These are phyloP conservation scores for Thereva nobilitata DNA, from an alignment of 2,888 invertebrate genomes.

Conservation along the genomic window DNA sequence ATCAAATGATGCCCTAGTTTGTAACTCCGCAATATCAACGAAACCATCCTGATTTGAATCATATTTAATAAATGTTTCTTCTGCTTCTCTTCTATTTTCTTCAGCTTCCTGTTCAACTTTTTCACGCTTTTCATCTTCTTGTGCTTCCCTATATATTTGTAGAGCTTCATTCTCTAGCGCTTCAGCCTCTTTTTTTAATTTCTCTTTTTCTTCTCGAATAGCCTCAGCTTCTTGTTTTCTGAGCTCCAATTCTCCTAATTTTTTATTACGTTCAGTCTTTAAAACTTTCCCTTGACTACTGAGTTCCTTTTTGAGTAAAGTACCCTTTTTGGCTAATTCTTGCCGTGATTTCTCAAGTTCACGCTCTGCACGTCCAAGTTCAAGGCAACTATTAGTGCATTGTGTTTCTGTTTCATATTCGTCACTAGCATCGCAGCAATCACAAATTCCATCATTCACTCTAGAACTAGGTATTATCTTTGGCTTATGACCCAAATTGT, in stretches of 20 bases:
- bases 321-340: constrained; percentile 79
- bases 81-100: constrained; percentile 66
- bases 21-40: constrained; percentile 70
- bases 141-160: constrained; percentile 73
- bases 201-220: constrained; percentile 76
- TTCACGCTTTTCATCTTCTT: constrained; percentile 66
- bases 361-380: constrained; percentile 76
- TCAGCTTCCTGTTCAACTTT: constrained; percentile 65
- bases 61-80: constrained; percentile 73
- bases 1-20: constrained; percentile 79
- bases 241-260: constrained; percentile 70
- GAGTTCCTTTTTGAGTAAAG: constrained; percentile 72
- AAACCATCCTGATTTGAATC: constrained; percentile 82
- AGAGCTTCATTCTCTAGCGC: constrained; percentile 74
- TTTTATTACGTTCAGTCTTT: constrained; percentile 72
- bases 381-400: constrained; percentile 80
- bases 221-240: constrained; percentile 78
- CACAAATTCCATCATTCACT: constrained; percentile 95
- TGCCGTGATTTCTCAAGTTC: constrained; percentile 72
- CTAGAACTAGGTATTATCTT: constrained; percentile 81
- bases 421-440: constrained; percentile 90
- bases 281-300: constrained; percentile 75
- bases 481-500: constrained; percentile 78
- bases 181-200: constrained; percentile 72
- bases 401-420: constrained; percentile 69